Conservation (phyloP, 2,797 vertebrate genomes). For the Protosalanx chinensis region DNA sequence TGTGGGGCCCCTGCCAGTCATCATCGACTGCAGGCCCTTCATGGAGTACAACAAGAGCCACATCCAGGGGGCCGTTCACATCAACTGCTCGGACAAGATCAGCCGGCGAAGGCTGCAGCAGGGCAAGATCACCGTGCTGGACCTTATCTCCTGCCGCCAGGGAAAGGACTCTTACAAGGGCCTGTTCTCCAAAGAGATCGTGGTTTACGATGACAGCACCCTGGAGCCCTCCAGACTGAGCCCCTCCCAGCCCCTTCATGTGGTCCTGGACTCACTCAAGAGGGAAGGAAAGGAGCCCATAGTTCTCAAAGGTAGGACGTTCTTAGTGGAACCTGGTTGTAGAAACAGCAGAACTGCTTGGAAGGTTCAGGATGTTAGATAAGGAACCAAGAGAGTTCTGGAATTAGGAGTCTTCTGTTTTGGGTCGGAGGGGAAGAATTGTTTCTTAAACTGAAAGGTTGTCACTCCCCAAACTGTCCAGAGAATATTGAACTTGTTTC, state of each 20-base stretch:
- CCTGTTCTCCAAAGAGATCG: slow-evolving; percentile 98
- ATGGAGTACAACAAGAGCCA: slow-evolving; percentile 98
- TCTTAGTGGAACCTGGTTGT: no score
- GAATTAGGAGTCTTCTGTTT: neutral
- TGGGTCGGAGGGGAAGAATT: neutral
- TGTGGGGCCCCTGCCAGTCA: slow-evolving; percentile 84
- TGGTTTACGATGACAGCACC: slow-evolving; percentile 97
- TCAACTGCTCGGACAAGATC: slow-evolving; percentile 98
- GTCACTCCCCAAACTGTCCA: neutral
- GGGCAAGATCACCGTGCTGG: slow-evolving; percentile 97
- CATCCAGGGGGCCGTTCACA: slow-evolving; percentile 94
- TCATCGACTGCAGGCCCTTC: slow-evolving; percentile 98
- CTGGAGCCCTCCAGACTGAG: slow-evolving; percentile 86
- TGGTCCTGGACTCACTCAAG: slow-evolving; percentile 93
- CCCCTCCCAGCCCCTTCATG: slow-evolving; percentile 87
- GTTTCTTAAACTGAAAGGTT: no score
- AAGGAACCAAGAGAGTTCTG: neutral
- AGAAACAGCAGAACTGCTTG: neutral
- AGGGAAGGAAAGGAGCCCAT: slow-evolving; percentile 96
- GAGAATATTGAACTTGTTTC: slow-evolving; percentile 8
- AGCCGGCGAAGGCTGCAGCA: slow-evolving; percentile 95
- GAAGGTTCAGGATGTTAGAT: neutral
- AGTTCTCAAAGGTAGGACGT: slow-evolving; percentile 89
- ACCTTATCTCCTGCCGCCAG: slow-evolving; percentile 94
- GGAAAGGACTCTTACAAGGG: slow-evolving; percentile 95